Evolutionary conservation across 92 coral and sea anemone genomes (phyloP), one percentile per base, ranked within the genome.

Genomic region (Epizoanthus stellaris): DNA sequence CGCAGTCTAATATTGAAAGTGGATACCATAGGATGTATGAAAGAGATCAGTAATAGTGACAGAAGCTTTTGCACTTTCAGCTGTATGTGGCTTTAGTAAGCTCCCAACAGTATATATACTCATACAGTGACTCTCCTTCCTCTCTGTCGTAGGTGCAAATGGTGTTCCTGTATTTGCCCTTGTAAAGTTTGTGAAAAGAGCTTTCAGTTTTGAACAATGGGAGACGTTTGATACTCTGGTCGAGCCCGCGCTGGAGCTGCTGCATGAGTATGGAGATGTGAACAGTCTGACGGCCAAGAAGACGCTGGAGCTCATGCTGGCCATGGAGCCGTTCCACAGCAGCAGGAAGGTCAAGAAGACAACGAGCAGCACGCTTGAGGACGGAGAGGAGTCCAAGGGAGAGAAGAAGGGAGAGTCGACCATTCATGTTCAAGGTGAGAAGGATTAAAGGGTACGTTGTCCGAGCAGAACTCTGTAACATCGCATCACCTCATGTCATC

Each of bases 141-240:
- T 12, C 40, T 4, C 14, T 81, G 12, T 25, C 45, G 8, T 39
- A 95, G 99, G 97, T 61, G 88, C 90, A 23, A 90, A 90, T 86
- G 99, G 99, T 19, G 90, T 96, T 14, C 97, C 99, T 3, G 82
- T 95, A 15, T 91, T 95, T 23, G 87, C 98, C 14, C 92, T 95
- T 54, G 95, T 94, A 65, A 92, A 94, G 86, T 96, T 96, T 69
- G 91, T 95, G n/a, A 96, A 96, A 76, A 88, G 64, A 57, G 98
- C 99, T 2, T 96, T 94, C 64, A 93, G 96, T 70, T 96, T 91
- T 70, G 97, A 96, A 52, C 99, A 96, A 54, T 96, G 99, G 97
- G 99, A 96, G 38, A 86, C 95, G 13, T 87, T 96, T 70, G 93
- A 89, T 56, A 67, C 74, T 1, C 86, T 96, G 13, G 91, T 92